A percentile compares a stretch with the other conserved stretches of the same genome.
Evolutionary conservation across 2,888 invertebrate species (phyloP).

Genomic region (Tiliacea aurago): DNA sequence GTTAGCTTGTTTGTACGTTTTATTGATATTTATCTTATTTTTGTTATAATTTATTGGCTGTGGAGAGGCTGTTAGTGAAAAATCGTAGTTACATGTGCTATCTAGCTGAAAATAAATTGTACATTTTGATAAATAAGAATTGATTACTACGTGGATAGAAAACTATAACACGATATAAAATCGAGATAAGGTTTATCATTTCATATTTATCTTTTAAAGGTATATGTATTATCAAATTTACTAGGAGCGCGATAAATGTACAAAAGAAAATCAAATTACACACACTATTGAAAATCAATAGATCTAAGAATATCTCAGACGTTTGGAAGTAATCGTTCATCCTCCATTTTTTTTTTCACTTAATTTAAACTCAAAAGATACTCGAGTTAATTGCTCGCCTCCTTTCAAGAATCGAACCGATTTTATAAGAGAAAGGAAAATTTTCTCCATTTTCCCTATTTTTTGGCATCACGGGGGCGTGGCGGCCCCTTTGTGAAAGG

Average conservation of each 20-base stretch:
- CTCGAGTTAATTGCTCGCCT: constrained; percentile 89
- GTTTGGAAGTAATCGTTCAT: constrained; percentile 68
- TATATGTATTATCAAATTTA: too few species aligned
- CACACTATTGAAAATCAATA: constrained; percentile 45
- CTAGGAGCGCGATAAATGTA: not conserved
- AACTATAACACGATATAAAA: not conserved
- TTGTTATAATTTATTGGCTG: constrained; percentile 58
- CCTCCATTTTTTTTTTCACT: constrained; percentile 84
- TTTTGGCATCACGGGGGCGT: constrained; percentile 83
- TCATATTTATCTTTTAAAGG: too few species aligned
- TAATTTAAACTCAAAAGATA: constrained; percentile 91
- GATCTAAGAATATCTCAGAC: constrained; percentile 63
- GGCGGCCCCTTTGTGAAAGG: constrained; percentile 82
- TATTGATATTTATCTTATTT: constrained; percentile 64
- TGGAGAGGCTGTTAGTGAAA: constrained; percentile 35
- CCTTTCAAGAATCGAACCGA: constrained; percentile 86
- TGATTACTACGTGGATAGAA: not conserved
- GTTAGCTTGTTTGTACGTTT: constrained; percentile 77
- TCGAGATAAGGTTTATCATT: not conserved
- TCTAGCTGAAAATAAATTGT: constrained; percentile 17
- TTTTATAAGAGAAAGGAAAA: constrained; percentile 82
- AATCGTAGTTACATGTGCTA: constrained; percentile 1
- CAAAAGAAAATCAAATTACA: constrained; percentile 32
- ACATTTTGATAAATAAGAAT: not conserved
- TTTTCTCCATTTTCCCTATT: constrained; percentile 87